Evolutionary conservation across 2,797 vertebrate species (phyloP).

Genomic region (Sus cebifrons): DNA sequence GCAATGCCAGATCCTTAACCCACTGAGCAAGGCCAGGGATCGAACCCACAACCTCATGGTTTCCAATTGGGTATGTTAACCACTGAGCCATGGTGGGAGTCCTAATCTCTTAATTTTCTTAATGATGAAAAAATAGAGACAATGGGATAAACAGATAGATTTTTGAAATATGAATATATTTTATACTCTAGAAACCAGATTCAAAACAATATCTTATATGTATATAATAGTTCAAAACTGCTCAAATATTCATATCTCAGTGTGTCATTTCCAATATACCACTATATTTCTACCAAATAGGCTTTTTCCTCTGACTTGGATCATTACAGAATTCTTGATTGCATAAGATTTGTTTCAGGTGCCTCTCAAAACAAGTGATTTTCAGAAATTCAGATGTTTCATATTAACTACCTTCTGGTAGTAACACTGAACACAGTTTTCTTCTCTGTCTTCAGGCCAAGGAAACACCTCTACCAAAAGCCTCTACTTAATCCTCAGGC

Average conservation of each 20-base stretch:
- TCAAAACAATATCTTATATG: not conserved
- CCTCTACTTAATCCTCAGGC: not conserved
- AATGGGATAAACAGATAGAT: not conserved
- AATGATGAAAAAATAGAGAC: not conserved
- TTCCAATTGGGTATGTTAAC: too few relatives aligned
- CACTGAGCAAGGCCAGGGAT: too few relatives aligned
- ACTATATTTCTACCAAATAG: not conserved
- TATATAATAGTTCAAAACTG: not conserved
- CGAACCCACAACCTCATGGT: too few relatives aligned
- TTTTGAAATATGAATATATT: not conserved
- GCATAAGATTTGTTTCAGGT: not conserved
- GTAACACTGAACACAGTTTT: not conserved
- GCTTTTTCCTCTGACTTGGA: not conserved
- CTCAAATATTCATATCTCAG: not conserved
- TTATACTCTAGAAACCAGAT: not conserved
- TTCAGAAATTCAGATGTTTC: not conserved
- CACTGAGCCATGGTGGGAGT: too few relatives aligned
- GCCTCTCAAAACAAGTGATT: not conserved
- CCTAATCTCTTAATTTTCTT: not conserved
- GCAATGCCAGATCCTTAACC: too few relatives aligned
- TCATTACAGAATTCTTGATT: not conserved
- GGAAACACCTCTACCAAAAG: not conserved
- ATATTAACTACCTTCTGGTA: not conserved
- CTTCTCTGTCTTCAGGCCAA: not conserved
- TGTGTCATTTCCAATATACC: not conserved